phyloP scores from a whole-genome alignment of 2,888 invertebrate genomes.

The Timema podura region DNA sequence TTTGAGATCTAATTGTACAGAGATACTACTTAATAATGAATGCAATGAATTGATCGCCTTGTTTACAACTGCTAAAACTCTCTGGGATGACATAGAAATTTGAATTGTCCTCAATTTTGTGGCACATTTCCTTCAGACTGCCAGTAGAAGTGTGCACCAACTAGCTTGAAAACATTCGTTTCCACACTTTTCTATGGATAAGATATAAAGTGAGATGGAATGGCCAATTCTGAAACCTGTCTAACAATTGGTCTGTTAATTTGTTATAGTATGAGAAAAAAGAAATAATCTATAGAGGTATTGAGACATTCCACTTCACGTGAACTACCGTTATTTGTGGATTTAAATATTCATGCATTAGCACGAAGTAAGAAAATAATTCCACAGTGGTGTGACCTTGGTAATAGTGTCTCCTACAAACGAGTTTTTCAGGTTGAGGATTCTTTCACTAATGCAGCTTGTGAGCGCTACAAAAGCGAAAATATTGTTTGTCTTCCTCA shows the following conservation, averaged over 20 bases:
- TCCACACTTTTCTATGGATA: slow-evolving; percentile 1
- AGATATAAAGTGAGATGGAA: background rate
- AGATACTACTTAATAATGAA: too few species aligned
- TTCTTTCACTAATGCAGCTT: background rate
- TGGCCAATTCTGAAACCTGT: background rate
- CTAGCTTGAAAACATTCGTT: background rate
- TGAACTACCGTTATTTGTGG: background rate
- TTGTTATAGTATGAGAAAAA: background rate
- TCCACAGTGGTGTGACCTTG: background rate
- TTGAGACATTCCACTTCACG: background rate
- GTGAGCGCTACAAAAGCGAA: background rate
- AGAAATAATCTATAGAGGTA: background rate
- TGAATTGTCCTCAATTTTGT: background rate
- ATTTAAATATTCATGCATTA: background rate
- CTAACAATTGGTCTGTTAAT: background rate
- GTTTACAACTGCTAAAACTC: background rate
- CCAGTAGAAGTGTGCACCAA: background rate
- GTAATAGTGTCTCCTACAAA: background rate
- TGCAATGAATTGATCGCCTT: background rate
- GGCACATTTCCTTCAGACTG: background rate
- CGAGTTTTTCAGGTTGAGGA: background rate
- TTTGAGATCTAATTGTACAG: too few species aligned
- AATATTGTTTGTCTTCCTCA: background rate
- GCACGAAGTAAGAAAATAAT: slow-evolving; percentile 5
- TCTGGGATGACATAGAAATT: background rate